Evolutionary conservation across 2,888 invertebrate genomes (phyloP), one percentile per base, ranked within the genome.

Genomic region (Ephialtes manifestator): DNA sequence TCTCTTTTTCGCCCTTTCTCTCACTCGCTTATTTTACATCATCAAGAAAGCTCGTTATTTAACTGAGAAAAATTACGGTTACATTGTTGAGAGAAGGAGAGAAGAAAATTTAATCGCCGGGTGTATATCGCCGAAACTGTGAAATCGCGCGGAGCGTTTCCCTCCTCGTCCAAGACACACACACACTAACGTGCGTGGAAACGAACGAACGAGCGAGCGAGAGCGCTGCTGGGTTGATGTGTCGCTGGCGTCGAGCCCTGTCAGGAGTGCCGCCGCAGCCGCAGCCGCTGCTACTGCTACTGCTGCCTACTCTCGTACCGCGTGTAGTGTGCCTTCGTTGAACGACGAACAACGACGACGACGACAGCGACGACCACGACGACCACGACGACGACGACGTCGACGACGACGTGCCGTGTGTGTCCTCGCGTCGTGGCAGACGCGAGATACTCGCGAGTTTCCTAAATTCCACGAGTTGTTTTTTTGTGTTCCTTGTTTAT

Each of bases 201-300:
- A 43, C 65, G 60, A 63, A 46, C 48, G 58, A 20, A 28, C n/a
- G 51, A 31, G 71, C 24, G 65, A 53, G 70, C 43, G 18, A 63
- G 53, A 35, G 70, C 65, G 72, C 84, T 70, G 72, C 84, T 70
- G 81, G 84, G 82, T 81, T 79, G 75, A 87, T 86, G 83, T 81
- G 91, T 91, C 90, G 91, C 90, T 91, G 91, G 90, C 89, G 89
- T 91, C 91, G 89, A 89, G 90, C 90, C 87, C 88, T 87, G 86
- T 88, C 90, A 90, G 89, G 89, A 90, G 89, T 88, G 86, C 86
- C 90, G 88, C 87, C 86, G 85, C 88, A 86, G 87, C 87, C 86
- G 87, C 87, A 83, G 89, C 87, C 87, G 88, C 86, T 85, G 88
- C 55, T 60, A 35, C 87, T 81, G 81, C 86, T 79, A 87, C 89